phyloP scores from a whole-genome alignment of 2,113 vertebrate genomes.

The Leptobrachium ailaonicum region DNA sequence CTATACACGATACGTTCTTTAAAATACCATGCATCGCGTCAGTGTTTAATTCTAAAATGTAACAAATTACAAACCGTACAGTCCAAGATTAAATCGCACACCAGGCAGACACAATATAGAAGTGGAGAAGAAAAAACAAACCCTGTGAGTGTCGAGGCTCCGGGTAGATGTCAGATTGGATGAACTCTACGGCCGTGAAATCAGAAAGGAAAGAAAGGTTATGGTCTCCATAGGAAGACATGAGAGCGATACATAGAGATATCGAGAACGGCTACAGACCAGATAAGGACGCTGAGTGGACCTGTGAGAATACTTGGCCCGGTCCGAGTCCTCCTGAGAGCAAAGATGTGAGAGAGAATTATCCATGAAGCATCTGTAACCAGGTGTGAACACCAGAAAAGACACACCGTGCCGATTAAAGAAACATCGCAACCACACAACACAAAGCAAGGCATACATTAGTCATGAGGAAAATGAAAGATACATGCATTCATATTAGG shows the following conservation, averaged over 20 bases:
- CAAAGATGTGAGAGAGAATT: conserved; percentile 58
- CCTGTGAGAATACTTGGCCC: conserved; percentile 77
- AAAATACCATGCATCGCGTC: too few relatives aligned
- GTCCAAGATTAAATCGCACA: background rate
- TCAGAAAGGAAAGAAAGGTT: conserved; percentile 46
- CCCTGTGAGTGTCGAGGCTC: conserved; percentile 71
- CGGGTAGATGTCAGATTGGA: conserved; percentile 68
- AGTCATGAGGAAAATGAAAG: too few relatives aligned
- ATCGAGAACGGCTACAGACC: conserved; percentile 79
- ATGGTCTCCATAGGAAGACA: background rate
- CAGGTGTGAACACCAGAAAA: too few relatives aligned
- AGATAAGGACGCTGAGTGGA: conserved; percentile 73
- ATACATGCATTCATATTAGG: too few relatives aligned
- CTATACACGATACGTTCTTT: too few relatives aligned
- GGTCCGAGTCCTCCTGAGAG: conserved; percentile 89
- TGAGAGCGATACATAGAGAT: conserved; percentile 27
- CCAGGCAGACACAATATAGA: background rate
- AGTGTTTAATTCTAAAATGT: too few relatives aligned
- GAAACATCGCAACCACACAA: too few relatives aligned
- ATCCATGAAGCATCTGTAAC: too few relatives aligned
- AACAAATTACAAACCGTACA: too few relatives aligned
- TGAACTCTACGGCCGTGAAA: conserved; percentile 65
- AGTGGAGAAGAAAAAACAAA: conserved; percentile 62
- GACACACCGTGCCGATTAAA: too few relatives aligned
- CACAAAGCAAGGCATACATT: too few relatives aligned